A percentile compares a stretch with the other conserved stretches of the same genome.
Conservation (phyloP, 2,797 vertebrate genomes). For the Simalia tracyae region DNA sequence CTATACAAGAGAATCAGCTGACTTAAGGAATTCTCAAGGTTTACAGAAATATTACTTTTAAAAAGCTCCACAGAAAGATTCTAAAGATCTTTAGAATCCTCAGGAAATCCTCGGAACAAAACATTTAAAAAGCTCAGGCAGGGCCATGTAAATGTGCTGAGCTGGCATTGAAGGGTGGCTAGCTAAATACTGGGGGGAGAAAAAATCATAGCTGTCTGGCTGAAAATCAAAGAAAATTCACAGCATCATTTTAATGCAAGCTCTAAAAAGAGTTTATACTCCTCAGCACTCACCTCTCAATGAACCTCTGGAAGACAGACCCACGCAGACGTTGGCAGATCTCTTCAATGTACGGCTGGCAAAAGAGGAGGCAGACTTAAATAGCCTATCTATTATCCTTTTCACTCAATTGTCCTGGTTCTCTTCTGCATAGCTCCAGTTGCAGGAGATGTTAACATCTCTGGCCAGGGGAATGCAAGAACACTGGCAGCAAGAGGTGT, state of each 20-base stretch:
- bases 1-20: neutral
- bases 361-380: constrained; percentile 33
- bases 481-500: neutral
- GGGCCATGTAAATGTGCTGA: neutral
- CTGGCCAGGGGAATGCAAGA: neutral
- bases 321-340: constrained; percentile 78
- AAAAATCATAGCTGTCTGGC: neutral
- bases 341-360: constrained; percentile 78
- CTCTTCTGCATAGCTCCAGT: neutral
- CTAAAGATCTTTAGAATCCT: neutral
- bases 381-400: neutral
- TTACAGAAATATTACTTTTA: neutral
- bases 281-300: constrained; percentile 72
- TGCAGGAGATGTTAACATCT: neutral
- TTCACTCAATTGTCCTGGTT: neutral
- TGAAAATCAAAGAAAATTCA: neutral
- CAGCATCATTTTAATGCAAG: neutral
- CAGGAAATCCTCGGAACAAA: neutral
- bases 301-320: constrained; percentile 78
- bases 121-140: neutral
- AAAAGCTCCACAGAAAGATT: neutral
- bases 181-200: neutral
- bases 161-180: neutral
- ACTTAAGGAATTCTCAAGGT: neutral
- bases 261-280: neutral